Evolutionary conservation across 2,797 vertebrate species (phyloP).

Genomic region (Poeciliopsis infans): DNA sequence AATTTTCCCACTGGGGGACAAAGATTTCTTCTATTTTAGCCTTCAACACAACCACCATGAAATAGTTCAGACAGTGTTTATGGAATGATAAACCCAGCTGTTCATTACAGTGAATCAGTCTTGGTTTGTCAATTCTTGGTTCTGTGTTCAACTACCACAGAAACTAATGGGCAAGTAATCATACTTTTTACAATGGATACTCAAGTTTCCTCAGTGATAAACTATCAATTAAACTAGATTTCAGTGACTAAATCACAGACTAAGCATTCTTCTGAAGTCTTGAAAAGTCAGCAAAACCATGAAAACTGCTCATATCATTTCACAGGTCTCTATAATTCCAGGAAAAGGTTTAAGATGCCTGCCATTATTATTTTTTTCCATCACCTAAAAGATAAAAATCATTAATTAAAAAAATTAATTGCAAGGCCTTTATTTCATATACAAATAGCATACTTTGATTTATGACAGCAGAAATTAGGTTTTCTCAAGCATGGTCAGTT

Average conservation of each 20-base stretch:
- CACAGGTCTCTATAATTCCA: background rate
- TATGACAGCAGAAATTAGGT: background rate
- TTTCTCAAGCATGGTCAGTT: background rate
- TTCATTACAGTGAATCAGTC: background rate
- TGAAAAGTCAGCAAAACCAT: background rate
- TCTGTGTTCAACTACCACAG: background rate
- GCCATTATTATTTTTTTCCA: background rate
- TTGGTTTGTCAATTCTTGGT: background rate
- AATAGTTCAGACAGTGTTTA: background rate
- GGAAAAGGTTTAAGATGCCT: background rate
- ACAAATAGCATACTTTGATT: background rate
- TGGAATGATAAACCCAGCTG: background rate
- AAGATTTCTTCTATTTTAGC: background rate
- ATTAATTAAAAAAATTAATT: background rate
- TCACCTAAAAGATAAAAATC: background rate
- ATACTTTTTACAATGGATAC: background rate
- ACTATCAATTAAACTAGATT: background rate
- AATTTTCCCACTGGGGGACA: background rate
- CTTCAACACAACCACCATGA: background rate
- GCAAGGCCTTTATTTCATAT: background rate
- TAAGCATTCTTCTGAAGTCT: background rate
- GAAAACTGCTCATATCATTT: background rate
- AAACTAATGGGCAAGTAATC: background rate
- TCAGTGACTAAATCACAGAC: background rate
- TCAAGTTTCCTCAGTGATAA: background rate